Base-by-base conservation (phyloP, 1,140 invertebrate genomes). In the Lasioglossum albipes region DNA sequence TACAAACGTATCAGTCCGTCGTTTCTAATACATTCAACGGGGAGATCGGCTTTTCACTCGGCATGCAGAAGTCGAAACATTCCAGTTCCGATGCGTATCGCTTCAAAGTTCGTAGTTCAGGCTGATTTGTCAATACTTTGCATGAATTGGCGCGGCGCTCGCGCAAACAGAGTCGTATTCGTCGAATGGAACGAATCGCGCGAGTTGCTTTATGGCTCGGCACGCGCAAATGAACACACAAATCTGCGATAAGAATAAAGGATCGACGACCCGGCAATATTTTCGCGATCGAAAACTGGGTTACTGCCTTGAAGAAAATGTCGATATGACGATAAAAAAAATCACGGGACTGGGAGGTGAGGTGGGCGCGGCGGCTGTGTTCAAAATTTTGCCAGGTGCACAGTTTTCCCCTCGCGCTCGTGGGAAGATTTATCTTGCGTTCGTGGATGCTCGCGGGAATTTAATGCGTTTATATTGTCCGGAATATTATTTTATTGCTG, bases 1-100 rank as follows among this genome's bases (percentile, higher is more conserved):
- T 18, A 76, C 65, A 20, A 76, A 45, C 41, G 65, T 61, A 67
- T 36, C 27, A 36, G 41, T 68, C 36, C 61, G 68, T 22, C 65
- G 36, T 61, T 72, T 76, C 74, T 70, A 45, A 82, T 70, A 59
- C 27, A 64, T n/a, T 54, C 61, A 61, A 77, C 77, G 68, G 61
- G 0, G 12, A 42, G 18, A 65, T 82, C 68, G 52, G 64, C 41
- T 7, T n/a, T 16, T 49, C 41, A n/a, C 36, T 78, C 52, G 49
- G 57, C 69, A 20, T 27, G 54, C 54, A 72, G 57, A 69, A 49
- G 65, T 68, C 31, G 31, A 65, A 22, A 57, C 41, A 61, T 76
- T 42, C 52, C 22, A 20, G 54, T 9, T 49, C 49, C 65, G n/a
- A 27, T 31, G 65, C 22, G 22, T 61, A 59, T 61, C 68, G 61